Evolutionary conservation across 2,797 vertebrate species (phyloP).

Genomic region (Pangasius macronema): DNA sequence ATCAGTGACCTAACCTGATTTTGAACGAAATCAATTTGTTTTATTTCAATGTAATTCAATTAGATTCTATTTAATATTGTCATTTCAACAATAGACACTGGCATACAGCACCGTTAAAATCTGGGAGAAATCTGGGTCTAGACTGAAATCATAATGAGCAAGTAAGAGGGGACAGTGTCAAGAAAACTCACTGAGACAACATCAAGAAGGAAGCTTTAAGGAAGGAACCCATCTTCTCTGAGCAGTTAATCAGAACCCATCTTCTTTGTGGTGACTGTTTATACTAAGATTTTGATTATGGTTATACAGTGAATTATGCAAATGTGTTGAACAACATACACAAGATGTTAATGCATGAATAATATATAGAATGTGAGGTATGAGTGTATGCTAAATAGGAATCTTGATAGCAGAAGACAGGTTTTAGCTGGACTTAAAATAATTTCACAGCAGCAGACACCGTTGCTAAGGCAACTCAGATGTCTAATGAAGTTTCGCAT

Average conservation of each 20-base stretch:
- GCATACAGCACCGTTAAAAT: not conserved
- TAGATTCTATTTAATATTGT: not conserved
- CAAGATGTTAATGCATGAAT: not conserved
- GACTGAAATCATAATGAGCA: not conserved
- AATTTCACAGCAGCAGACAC: conserved; percentile 4
- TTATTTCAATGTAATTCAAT: not conserved
- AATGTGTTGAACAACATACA: not conserved
- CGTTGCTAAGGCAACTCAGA: conserved; percentile 27
- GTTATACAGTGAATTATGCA: too few relatives aligned
- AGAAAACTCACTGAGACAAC: not conserved
- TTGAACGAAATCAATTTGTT: not conserved
- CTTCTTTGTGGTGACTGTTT: not conserved
- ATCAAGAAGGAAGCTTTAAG: not conserved
- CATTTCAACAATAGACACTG: not conserved
- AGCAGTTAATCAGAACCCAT: not conserved
- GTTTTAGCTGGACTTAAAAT: conserved; percentile 15
- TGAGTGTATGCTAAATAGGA: not conserved
- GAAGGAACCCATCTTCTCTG: not conserved
- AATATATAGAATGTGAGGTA: not conserved
- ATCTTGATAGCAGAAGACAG: conserved; percentile 10
- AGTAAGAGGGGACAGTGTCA: not conserved
- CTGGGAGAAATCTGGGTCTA: not conserved
- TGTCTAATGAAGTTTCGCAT: conserved; percentile 14
- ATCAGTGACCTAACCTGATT: not conserved
- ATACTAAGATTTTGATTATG: not conserved